Percentiles rank a stretch among this genome's conserved stretches.
phyloP scores from a whole-genome alignment of 2,797 vertebrate genomes.

The Pantherophis vulpinus region DNA sequence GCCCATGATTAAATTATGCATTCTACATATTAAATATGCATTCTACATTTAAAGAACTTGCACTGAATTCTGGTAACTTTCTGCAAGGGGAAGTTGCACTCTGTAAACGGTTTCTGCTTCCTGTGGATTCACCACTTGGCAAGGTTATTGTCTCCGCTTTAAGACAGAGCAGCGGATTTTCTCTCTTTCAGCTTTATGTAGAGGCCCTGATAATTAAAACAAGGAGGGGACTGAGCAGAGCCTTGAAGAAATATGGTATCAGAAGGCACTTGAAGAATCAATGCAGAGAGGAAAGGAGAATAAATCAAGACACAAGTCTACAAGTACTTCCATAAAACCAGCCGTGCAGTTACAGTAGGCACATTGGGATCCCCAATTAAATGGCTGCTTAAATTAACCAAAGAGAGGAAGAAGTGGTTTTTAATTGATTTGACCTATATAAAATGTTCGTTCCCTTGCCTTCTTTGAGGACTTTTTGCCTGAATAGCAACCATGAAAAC shows the following conservation, averaged over 20 bases:
- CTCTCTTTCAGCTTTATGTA: conserved; percentile 25
- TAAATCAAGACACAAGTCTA: conserved; percentile 19
- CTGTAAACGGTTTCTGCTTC: conserved; percentile 32
- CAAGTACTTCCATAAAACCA: conserved; percentile 33
- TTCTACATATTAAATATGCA: not conserved
- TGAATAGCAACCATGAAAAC: conserved; percentile 5
- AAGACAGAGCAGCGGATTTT: conserved; percentile 49
- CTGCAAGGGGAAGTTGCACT: conserved; percentile 14
- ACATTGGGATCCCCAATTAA: conserved; percentile 43
- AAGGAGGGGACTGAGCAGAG: conserved; percentile 49
- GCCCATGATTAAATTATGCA: not conserved
- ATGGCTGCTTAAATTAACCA: conserved; percentile 36
- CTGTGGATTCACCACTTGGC: conserved; percentile 49
- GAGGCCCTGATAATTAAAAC: conserved; percentile 56
- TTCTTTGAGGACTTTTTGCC: not conserved
- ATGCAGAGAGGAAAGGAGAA: conserved; percentile 28
- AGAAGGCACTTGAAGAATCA: conserved; percentile 51
- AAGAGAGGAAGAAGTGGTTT: conserved; percentile 28
- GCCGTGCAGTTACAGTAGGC: conserved; percentile 7
- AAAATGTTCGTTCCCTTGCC: conserved; percentile 32
- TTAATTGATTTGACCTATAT: conserved; percentile 42
- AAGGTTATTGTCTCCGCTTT: conserved; percentile 48
- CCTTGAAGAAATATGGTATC: conserved; percentile 30
- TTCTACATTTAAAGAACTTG: not conserved
- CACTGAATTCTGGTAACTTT: not conserved